Evolutionary conservation across 2,113 vertebrate species (phyloP).

Genomic region (Rhizomys pruinosus): DNA sequence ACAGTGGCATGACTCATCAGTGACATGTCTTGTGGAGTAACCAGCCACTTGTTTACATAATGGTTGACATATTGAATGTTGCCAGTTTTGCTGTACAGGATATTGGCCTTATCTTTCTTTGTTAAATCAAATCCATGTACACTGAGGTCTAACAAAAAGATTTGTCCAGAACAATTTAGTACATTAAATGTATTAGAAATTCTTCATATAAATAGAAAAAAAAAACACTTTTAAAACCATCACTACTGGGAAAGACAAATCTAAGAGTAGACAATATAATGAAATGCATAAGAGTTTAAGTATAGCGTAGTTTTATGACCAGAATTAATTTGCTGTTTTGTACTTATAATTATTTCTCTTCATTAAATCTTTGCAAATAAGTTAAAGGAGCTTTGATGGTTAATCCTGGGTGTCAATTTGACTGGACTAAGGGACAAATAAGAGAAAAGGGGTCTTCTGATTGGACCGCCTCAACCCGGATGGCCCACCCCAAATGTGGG

Average conservation of each 20-base stretch:
- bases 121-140: neutral
- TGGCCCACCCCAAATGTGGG: too few species aligned
- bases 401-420: too few species aligned
- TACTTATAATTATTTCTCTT: conserved; percentile 44
- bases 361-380: conserved; percentile 56
- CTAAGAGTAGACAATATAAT: conserved; percentile 32
- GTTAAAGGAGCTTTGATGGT: too few species aligned
- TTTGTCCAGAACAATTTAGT: neutral
- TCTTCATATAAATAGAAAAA: neutral
- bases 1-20: too few species aligned
- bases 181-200: neutral
- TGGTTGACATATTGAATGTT: neutral
- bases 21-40: too few species aligned
- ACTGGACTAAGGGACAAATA: too few species aligned
- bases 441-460: neutral
- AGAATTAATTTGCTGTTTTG: conserved; percentile 67
- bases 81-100: neutral
- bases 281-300: neutral
- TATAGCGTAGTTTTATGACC: conserved; percentile 1
- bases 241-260: conserved; percentile 15
- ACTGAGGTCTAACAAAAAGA: neutral
- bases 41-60: neutral
- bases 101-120: neutral
- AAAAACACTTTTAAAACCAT: conserved; percentile 40
- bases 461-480: too few species aligned